Conservation (phyloP, 2,113 vertebrate genomes). For the Heterotis niloticus region DNA sequence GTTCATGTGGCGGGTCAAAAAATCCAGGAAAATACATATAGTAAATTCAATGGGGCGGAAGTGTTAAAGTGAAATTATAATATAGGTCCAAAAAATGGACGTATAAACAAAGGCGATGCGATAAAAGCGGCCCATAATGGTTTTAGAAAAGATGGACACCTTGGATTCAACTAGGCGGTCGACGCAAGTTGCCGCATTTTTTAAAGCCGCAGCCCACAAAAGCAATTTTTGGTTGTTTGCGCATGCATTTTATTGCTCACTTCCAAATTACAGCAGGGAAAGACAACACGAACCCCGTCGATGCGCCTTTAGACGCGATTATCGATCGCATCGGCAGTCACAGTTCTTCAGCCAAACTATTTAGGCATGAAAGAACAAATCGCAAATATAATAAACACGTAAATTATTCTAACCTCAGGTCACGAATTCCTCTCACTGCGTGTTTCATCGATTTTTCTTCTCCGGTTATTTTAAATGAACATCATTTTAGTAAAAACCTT, state of each 20-base stretch:
- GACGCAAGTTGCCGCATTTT: conserved; percentile 15
- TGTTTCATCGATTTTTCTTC: neutral
- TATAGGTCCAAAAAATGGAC: conserved; percentile 4
- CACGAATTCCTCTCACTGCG: neutral
- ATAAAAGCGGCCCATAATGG: conserved; percentile 34
- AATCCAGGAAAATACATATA: conserved; percentile 20
- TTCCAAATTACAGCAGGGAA: conserved; percentile 31
- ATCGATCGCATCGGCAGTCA: neutral
- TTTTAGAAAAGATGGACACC: conserved; percentile 34
- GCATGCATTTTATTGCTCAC: conserved; percentile 23
- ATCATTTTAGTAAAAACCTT: neutral
- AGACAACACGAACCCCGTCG: neutral
- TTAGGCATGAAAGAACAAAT: conserved; percentile 19
- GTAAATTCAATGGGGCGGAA: conserved; percentile 24
- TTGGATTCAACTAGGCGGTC: conserved; percentile 24
- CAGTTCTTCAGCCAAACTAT: neutral
- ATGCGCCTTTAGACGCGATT: neutral
- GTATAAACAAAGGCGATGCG: conserved; percentile 36
- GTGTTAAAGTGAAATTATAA: conserved; percentile 33
- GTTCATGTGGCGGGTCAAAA: conserved; percentile 30
- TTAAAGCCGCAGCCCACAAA: neutral
- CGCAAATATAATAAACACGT: neutral
- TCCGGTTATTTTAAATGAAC: neutral
- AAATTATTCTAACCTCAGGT: neutral
- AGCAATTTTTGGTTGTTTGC: conserved; percentile 24